Base-by-base conservation (phyloP, 23 tunicate genomes). In the Ascidia mentula region DNA sequence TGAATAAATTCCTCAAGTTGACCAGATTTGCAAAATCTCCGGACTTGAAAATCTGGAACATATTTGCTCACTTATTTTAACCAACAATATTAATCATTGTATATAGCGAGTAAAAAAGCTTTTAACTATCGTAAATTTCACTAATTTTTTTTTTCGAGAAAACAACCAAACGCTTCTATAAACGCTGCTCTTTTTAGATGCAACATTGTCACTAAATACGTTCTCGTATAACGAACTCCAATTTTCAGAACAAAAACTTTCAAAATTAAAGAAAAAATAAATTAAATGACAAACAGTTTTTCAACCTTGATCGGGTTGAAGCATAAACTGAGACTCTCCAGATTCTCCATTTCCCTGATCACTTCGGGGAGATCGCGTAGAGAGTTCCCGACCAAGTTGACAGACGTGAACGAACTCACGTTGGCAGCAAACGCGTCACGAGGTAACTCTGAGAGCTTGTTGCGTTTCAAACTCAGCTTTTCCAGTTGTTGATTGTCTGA, bases 231-330 rank as follows among this genome's bases (percentile, higher is more conserved):
- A n/a, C n/a, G n/a, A n/a, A n/a, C n/a, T n/a, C n/a, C n/a, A n/a
- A n/a, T n/a, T n/a, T n/a, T n/a, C n/a, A n/a, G n/a, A n/a, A n/a
- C n/a, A n/a, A n/a, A n/a, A n/a, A n/a, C n/a, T n/a, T n/a, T n/a
- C n/a, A 53, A 53, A 53, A 15, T 42, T 42, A 9, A 15, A 9
- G 53, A 9, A 42, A 42, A 42, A 12, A 42, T 42, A 9, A 15
- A 9, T 42, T 42, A 15, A 12, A 12, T 42, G 53, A 42, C 53
- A 9, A 6, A 18, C 5, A 31, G 75, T 34, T 71, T 71, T 6
- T 28, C 12, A 34, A 90, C 96, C 86, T 85, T 84, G 1, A 90
- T 80, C 0, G 96, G 96, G 60, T 90, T 90, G 60, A 73, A 69
- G 60, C 89, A 90, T 20, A 90, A 53, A 53, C 40, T 59, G 12